Conservation (phyloP, 2,797 vertebrate species). For the Neosilurus hyrtlii region DNA sequence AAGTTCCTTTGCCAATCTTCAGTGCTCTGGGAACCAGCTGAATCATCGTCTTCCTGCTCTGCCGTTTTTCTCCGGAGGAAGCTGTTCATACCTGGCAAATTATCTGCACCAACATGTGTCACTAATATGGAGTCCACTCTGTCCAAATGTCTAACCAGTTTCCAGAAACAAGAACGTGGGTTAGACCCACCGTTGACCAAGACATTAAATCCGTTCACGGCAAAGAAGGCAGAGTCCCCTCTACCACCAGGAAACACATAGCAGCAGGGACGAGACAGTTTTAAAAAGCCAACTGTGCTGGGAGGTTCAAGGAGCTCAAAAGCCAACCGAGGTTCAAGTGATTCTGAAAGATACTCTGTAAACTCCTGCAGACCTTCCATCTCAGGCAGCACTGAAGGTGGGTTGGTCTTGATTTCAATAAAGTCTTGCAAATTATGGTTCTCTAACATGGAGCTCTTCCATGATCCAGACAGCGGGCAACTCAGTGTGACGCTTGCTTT, state of each 20-base stretch:
- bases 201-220: conserved; percentile 90
- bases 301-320: conserved; percentile 89
- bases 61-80: conserved; percentile 84
- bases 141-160: conserved; percentile 92
- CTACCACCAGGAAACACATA: conserved; percentile 91
- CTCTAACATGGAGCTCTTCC: conserved; percentile 65
- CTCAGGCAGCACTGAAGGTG: conserved; percentile 67
- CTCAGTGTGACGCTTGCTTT: conserved; percentile 76
- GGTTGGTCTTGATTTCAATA: conserved; percentile 79
- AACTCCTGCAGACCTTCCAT: conserved; percentile 92
- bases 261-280: conserved; percentile 91
- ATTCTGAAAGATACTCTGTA: conserved; percentile 87
- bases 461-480: conserved; percentile 73
- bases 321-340: conserved; percentile 81
- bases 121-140: conserved; percentile 86
- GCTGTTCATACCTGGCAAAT: conserved; percentile 87
- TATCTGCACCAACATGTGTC: conserved; percentile 86
- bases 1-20: conserved; percentile 80
- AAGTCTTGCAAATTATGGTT: conserved; percentile 71
- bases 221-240: conserved; percentile 89
- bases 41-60: conserved; percentile 77
- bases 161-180: conserved; percentile 89
- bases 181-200: conserved; percentile 91
- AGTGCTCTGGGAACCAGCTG: conserved; percentile 56
- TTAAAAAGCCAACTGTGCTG: conserved; percentile 85